phyloP scores from a whole-genome alignment of 2,888 invertebrate species.

The Diadromus collaris region DNA sequence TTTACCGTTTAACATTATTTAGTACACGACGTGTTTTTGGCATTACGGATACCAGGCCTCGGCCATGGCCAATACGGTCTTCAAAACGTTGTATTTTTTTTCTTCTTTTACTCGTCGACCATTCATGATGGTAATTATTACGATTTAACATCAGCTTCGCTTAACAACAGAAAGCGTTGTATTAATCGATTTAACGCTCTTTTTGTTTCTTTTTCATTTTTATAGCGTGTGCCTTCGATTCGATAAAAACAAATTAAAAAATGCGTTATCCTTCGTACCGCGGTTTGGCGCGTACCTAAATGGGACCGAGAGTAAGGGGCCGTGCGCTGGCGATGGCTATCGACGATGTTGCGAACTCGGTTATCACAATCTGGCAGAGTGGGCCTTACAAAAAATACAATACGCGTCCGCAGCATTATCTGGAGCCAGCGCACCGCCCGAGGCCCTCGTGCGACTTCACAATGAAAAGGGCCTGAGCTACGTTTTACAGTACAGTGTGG shows the following conservation, averaged over 20 bases:
- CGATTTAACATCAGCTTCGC: background rate
- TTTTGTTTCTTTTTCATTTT: slow-evolving; percentile 27
- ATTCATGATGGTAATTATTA: slow-evolving; percentile 17
- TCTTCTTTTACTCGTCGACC: slow-evolving; percentile 30
- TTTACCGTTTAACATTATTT: slow-evolving; percentile 62
- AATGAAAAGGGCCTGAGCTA: slow-evolving; percentile 51
- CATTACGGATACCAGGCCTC: slow-evolving; percentile 66
- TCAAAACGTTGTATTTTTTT: slow-evolving; percentile 36
- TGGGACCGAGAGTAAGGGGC: slow-evolving; percentile 33
- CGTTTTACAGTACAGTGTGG: slow-evolving; percentile 22
- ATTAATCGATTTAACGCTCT: background rate
- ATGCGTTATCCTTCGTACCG: slow-evolving; percentile 1
- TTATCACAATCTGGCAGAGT: slow-evolving; percentile 79
- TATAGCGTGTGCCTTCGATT: slow-evolving; percentile 17
- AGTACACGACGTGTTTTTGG: slow-evolving; percentile 68
- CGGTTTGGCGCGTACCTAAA: background rate
- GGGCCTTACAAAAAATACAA: slow-evolving; percentile 79
- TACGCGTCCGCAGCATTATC: slow-evolving; percentile 73
- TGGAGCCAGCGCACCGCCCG: slow-evolving; percentile 62
- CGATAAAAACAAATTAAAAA: slow-evolving; percentile 27
- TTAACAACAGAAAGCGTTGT: background rate
- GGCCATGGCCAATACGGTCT: slow-evolving; percentile 42
- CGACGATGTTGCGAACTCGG: slow-evolving; percentile 76
- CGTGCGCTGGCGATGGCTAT: slow-evolving; percentile 65
- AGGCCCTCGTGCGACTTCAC: slow-evolving; percentile 56